Evolutionary conservation across 2,797 vertebrate genomes (phyloP).

Genomic region (Paramormyrops hopkinsi): DNA sequence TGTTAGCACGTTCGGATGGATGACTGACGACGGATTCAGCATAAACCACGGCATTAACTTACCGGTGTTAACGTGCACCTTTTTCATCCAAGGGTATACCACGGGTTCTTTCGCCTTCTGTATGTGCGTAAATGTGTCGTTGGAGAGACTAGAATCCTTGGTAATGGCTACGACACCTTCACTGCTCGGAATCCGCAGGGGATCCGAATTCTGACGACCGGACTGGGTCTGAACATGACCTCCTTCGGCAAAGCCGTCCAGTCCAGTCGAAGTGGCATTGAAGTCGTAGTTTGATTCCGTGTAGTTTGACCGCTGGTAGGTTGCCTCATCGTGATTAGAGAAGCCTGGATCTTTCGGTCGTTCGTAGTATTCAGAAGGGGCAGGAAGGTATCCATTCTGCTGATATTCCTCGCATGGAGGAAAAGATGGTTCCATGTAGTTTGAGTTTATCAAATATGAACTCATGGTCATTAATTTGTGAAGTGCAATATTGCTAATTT

Average conservation of each 20-base stretch:
- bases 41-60: constrained; percentile 66
- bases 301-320: constrained; percentile 78
- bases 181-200: constrained; percentile 65
- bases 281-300: constrained; percentile 74
- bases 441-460: constrained; percentile 99
- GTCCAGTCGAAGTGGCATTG: constrained; percentile 60
- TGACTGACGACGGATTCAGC: constrained; percentile 51
- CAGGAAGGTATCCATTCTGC: constrained; percentile 80
- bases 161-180: constrained; percentile 64
- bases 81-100: constrained; percentile 99
- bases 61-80: constrained; percentile 92
- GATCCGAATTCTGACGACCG: constrained; percentile 64
- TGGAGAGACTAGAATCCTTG: constrained; percentile 70
- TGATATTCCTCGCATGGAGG: constrained; percentile 95
- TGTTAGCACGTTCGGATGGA: constrained; percentile 50
- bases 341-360: constrained; percentile 78
- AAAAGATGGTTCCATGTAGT: constrained; percentile 98
- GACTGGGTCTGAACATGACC: constrained; percentile 65
- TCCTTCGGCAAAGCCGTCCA: constrained; percentile 64
- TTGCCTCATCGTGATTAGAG: constrained; percentile 73
- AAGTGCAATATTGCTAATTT: constrained; percentile 91
- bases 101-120: constrained; percentile 84
- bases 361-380: constrained; percentile 76
- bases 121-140: constrained; percentile 60
- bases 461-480: constrained; percentile 99